Evolutionary conservation across 1,140 invertebrate species (phyloP), one percentile per base, ranked within the genome.

Genomic region (Solenopsis invicta): DNA sequence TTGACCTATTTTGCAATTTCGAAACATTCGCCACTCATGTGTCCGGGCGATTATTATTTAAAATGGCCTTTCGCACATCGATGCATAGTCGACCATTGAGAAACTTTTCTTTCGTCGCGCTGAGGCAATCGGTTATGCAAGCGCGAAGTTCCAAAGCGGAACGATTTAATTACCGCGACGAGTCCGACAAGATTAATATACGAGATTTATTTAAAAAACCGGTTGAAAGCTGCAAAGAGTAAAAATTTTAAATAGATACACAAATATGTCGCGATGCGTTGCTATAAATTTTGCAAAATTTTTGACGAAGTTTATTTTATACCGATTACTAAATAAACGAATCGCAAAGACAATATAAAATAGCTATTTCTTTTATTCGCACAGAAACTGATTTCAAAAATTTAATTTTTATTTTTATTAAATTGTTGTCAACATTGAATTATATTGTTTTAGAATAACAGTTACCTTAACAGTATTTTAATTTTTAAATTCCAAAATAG

Each of bases 1-100:
- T 89, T 89, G 88, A 89, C 88, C 80, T 64, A 75, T 89, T 90
- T 89, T 87, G 71, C 76, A 69, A 48, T 88, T 90, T 90, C 88
- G 74, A 89, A 89, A 89, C 61, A 86, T 62, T 71, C 24, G 67
- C 37, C 10, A 41, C 18, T 45, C 64, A 21, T 54, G 62, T 82
- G 80, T 74, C 80, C 24, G 69, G 29, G 48, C 16, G 54, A 84
- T 84, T 74, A 61, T 75, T 84, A 84, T 82, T 82, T 82, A 82
- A 84, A 84, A 84, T 37, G 69, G 80, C 54, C 24, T 75, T 84
- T 84, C 66, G 64, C 66, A 71, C 66, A 34, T 71, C 69, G 80
- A 84, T 84, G 54, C 69, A 75, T 54, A 54, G 62, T 80, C 50
- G 77, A 69, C 67, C 56, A 84, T 75, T 62, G 69, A 84, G 80